Evolutionary conservation across 92 coral and sea anemone species (phyloP).

Genomic region (Palythoa grandis): DNA sequence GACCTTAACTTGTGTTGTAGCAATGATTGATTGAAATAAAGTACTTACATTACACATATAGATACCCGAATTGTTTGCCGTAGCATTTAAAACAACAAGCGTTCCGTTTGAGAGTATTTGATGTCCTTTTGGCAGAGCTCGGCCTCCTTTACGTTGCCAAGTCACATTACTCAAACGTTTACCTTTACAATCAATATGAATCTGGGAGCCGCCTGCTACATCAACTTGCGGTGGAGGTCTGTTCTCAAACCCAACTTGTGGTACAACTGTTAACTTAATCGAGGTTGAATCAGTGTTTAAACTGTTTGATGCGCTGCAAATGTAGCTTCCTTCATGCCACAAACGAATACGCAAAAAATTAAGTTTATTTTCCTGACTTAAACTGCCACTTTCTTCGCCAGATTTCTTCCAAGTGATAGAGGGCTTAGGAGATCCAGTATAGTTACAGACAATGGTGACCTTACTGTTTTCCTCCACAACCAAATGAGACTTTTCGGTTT

Average conservation of each 20-base stretch:
- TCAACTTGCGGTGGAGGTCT: neutral
- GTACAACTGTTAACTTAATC: neutral
- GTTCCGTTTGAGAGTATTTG: neutral
- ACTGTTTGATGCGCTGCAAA: neutral
- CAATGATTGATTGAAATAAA: neutral
- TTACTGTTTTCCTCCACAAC: neutral
- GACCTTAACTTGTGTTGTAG: neutral
- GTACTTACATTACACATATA: neutral
- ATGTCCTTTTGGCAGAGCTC: neutral
- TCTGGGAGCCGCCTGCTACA: neutral
- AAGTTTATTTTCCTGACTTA: neutral
- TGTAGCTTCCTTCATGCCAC: neutral
- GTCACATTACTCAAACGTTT: constrained; percentile 1
- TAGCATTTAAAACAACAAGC: neutral
- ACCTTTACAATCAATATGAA: neutral
- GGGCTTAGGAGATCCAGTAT: neutral
- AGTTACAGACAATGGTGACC: neutral
- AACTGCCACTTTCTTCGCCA: neutral
- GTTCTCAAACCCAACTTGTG: neutral
- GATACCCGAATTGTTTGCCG: neutral
- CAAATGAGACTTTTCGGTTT: neutral
- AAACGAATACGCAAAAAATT: neutral
- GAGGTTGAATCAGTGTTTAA: neutral
- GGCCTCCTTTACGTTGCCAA: neutral
- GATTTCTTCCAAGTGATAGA: neutral